Conservation (phyloP, 2,888 invertebrate species). For the Leucania comma region DNA sequence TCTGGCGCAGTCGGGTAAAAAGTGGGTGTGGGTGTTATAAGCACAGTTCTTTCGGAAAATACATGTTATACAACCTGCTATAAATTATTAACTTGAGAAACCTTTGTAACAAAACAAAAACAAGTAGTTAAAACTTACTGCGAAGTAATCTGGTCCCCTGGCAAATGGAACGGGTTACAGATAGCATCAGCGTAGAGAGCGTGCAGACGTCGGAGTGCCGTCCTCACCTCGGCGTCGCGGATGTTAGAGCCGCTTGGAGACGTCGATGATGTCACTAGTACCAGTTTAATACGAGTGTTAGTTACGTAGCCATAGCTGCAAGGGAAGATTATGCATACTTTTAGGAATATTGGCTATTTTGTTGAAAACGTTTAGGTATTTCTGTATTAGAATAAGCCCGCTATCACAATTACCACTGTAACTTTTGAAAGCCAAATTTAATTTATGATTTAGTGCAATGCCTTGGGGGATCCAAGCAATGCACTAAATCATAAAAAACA, state of each 20-base stretch:
- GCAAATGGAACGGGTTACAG: slow-evolving; percentile 99
- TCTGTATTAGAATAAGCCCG: too few species aligned
- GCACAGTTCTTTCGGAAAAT: too few species aligned
- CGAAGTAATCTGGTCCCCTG: slow-evolving; percentile 97
- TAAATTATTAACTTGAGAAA: too few species aligned
- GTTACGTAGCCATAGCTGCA: slow-evolving; percentile 98
- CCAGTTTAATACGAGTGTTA: slow-evolving; percentile 98
- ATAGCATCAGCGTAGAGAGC: slow-evolving; percentile 98
- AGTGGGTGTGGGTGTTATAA: too few species aligned
- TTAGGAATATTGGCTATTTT: background rate
- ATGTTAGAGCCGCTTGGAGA: slow-evolving; percentile 97
- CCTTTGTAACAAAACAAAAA: background rate
- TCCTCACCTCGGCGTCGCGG: slow-evolving; percentile 98
- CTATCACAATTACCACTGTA: too few species aligned
- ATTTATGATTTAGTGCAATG: too few species aligned
- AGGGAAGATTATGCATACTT: background rate
- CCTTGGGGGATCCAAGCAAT: too few species aligned
- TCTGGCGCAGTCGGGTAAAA: too few species aligned
- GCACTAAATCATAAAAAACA: too few species aligned
- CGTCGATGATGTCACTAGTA: slow-evolving; percentile 97
- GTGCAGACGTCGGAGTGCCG: slow-evolving; percentile 96
- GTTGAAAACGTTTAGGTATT: background rate
- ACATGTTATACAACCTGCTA: too few species aligned
- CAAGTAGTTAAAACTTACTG: slow-evolving; percentile 90
- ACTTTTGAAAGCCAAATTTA: too few species aligned